Conservation (phyloP, 1,140 invertebrate genomes). For the Mya arenaria region DNA sequence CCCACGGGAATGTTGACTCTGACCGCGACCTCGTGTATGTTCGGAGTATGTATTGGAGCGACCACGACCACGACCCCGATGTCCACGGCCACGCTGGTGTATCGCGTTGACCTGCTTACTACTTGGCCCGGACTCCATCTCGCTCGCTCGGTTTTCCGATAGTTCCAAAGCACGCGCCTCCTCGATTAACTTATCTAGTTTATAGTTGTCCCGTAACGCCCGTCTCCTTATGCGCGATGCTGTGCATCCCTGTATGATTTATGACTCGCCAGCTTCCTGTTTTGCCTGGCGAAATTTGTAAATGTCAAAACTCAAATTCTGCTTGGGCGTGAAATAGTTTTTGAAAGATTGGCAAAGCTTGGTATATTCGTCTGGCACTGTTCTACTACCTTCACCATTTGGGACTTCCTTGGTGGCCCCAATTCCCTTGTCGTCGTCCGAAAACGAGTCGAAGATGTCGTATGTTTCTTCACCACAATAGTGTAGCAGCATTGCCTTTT, state of each 20-base stretch:
- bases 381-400: neutral
- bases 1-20: no score
- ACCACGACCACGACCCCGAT: no score
- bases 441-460: conserved; percentile 3
- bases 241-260: conserved; percentile 9
- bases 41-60: no score
- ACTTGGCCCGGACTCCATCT: no score
- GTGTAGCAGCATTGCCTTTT: conserved; percentile 27
- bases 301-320: neutral
- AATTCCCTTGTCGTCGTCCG: conserved; percentile 1
- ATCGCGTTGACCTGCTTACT: no score
- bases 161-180: conserved; percentile 28
- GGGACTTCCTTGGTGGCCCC: neutral
- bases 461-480: conserved; percentile 17
- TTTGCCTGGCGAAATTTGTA: neutral
- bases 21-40: no score
- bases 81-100: no score
- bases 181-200: neutral
- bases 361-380: neutral
- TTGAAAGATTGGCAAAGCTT: neutral
- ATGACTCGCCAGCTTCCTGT: neutral
- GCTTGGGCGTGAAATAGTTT: conserved; percentile 23
- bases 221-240: neutral
- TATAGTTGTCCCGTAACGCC: conserved; percentile 3
- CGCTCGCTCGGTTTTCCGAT: neutral